These are phyloP conservation scores for Gnathonemus echidnorhynchus DNA, from an alignment of 2,113 vertebrate genomes.

Conservation along the genomic window DNA sequence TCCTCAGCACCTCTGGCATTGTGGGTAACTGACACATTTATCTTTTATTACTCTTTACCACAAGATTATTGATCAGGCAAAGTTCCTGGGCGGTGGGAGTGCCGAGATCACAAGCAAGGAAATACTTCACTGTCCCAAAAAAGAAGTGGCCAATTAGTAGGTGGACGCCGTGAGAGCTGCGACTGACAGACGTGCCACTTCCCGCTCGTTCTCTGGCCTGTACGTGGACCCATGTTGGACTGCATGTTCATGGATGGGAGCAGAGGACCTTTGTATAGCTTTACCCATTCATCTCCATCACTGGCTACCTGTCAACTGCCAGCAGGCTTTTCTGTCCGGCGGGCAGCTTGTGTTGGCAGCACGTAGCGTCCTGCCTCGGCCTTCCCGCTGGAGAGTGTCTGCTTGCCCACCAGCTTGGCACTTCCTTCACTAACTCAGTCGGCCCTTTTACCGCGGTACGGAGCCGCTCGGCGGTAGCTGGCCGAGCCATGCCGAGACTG, in stretches of 20 bases:
- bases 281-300: constrained; percentile 36
- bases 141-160: background rate
- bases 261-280: background rate
- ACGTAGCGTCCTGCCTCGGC: background rate
- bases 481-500: background rate
- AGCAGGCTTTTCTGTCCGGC: background rate
- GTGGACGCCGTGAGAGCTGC: background rate
- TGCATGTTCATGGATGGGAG: constrained; percentile 12
- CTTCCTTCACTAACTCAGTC: background rate
- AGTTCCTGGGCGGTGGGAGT: constrained; percentile 7
- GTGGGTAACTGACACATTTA: constrained; percentile 29
- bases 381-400: background rate
- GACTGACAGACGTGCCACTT: background rate
- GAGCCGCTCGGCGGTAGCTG: background rate
- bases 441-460: background rate
- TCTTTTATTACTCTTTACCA: constrained; percentile 25
- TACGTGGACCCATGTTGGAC: background rate
- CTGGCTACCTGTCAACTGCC: constrained; percentile 3
- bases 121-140: background rate
- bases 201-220: background rate
- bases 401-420: background rate
- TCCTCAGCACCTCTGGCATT: constrained; percentile 24
- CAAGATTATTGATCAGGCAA: constrained; percentile 37
- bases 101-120: constrained; percentile 13
- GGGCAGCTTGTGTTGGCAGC: background rate